These are phyloP conservation scores for Aethes cnicana DNA, from an alignment of 2,888 invertebrate species.

Conservation along the genomic window DNA sequence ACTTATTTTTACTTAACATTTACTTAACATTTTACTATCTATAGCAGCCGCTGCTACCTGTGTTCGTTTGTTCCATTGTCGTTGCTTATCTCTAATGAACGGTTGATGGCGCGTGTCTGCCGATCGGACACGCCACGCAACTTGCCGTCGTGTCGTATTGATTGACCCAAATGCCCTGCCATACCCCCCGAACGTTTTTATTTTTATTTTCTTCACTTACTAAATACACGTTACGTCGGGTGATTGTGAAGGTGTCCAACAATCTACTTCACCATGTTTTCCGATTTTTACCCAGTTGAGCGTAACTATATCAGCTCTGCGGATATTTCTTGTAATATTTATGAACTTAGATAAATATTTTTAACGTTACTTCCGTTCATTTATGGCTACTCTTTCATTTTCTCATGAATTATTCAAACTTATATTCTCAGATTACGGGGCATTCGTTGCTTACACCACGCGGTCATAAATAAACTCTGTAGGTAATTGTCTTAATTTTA, in stretches of 20 bases:
- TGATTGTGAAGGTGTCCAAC: not conserved
- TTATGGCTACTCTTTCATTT: not conserved
- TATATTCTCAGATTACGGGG: not conserved
- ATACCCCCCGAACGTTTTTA: slow-evolving; percentile 35
- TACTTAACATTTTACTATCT: not conserved
- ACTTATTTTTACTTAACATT: too few relatives aligned
- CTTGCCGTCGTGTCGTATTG: slow-evolving; percentile 55
- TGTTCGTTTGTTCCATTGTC: slow-evolving; percentile 7
- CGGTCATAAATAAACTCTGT: not conserved
- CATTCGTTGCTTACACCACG: not conserved
- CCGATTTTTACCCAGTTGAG: not conserved
- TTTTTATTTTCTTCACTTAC: slow-evolving; percentile 33
- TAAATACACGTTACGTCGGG: slow-evolving; percentile 8
- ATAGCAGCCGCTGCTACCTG: not conserved
- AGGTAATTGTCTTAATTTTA: slow-evolving; percentile 23
- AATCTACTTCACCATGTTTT: not conserved
- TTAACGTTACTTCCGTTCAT: too few relatives aligned
- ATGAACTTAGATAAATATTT: too few relatives aligned
- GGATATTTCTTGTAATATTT: slow-evolving; percentile 4
- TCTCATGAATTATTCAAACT: slow-evolving; percentile 1
- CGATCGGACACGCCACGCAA: slow-evolving; percentile 45
- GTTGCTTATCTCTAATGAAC: slow-evolving; percentile 24
- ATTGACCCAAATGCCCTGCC: slow-evolving; percentile 66
- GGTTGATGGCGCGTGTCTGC: slow-evolving; percentile 46
- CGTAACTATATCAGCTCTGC: slow-evolving; percentile 10